phyloP scores from a whole-genome alignment of 2,113 vertebrate genomes.

The Ranitomeya imitator region DNA sequence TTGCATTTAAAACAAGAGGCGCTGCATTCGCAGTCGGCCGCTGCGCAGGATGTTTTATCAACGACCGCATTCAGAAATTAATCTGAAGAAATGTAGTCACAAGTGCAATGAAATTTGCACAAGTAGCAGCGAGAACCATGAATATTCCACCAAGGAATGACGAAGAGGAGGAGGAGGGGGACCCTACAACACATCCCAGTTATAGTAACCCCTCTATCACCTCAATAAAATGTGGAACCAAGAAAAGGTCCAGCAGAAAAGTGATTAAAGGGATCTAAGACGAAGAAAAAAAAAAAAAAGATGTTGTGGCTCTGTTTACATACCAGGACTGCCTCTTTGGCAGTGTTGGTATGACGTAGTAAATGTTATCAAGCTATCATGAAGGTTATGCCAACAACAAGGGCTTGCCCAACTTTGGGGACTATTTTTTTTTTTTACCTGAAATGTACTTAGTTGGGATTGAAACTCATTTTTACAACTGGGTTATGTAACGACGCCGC shows the following conservation, averaged over 20 bases:
- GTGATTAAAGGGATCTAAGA: background rate
- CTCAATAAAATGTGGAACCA: too few species aligned
- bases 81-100: background rate
- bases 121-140: background rate
- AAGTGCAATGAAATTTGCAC: background rate
- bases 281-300: too few species aligned
- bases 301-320: too few species aligned
- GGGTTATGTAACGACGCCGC: too few species aligned
- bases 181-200: background rate
- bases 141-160: background rate
- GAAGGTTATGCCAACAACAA: too few species aligned
- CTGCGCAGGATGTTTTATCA: background rate
- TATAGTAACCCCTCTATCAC: background rate
- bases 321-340: too few species aligned
- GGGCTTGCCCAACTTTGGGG: too few species aligned
- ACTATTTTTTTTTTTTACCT: too few species aligned
- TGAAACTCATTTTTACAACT: too few species aligned
- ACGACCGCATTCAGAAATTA: background rate
- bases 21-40: background rate
- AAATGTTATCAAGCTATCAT: too few species aligned
- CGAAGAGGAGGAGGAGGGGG: background rate
- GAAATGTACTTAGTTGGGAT: too few species aligned
- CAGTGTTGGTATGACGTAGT: too few species aligned
- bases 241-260: background rate
- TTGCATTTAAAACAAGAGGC: slow-evolving; percentile 19